These are phyloP conservation scores for Aphidius gifuensis DNA, from an alignment of 1,140 invertebrate genomes.

Conservation along the genomic window DNA sequence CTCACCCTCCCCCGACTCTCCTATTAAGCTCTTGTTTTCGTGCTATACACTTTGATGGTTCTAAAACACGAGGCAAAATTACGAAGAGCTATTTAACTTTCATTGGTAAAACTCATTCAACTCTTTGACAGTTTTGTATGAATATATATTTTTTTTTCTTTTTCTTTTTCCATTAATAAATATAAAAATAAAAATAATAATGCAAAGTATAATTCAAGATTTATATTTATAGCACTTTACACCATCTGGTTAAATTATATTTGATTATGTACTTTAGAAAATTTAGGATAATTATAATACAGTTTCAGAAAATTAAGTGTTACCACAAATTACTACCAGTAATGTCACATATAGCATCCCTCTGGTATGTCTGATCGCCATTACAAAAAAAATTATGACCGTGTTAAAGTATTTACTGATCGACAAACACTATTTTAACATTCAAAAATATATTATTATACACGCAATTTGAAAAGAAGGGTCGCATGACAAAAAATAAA, in stretches of 20 bases:
- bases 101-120: no score
- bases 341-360: neutral
- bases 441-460: neutral
- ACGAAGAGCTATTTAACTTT: no score
- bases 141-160: no score
- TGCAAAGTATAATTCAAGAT: neutral
- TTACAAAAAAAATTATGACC: conserved; percentile 21
- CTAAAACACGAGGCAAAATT: no score
- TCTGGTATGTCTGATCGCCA: conserved; percentile 13
- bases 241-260: neutral
- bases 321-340: conserved; percentile 15
- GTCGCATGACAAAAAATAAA: conserved; percentile 1
- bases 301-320: conserved; percentile 12
- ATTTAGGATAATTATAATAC: conserved; percentile 16
- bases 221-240: neutral
- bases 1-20: no score
- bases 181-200: no score
- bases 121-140: no score
- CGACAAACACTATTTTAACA: neutral
- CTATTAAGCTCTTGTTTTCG: no score
- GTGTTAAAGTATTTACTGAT: conserved; percentile 20
- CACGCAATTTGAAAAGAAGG: neutral
- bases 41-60: no score
- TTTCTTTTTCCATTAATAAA: no score
- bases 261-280: neutral